Base-by-base conservation (phyloP, 2,888 invertebrate genomes). In the Lasioglossum pauxillum region DNA sequence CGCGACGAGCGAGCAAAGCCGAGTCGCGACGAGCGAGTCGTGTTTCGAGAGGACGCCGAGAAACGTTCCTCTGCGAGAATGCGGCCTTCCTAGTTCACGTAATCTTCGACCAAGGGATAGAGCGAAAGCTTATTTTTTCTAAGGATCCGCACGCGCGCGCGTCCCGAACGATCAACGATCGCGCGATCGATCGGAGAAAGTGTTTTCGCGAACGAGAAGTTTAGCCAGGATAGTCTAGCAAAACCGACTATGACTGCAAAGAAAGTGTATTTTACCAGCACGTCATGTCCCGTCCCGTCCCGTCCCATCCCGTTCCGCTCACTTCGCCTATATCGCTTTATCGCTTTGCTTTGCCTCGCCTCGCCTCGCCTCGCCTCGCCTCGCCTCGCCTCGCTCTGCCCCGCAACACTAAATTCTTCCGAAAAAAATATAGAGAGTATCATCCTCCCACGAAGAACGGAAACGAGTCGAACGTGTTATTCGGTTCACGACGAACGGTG, bases 61-160 rank as follows among this genome's bases (percentile, higher is more conserved):
- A 35, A 10, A 7, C 31, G 31, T 64, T 64, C 31, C 31, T 64
- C 67, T 16, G 64, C 64, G 64, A 16, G 16, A 27, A 31, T 31
- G 31, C 64, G 64, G 64, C 31, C 46, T 67, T 69, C 71, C 64
- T 75, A 57, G 44, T 76, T 71, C 27, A 27, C 53, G 69, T 71
- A 72, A 64, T 71, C n/a, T 73, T 82, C 79, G 41, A n/a, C 14
- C 53, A 78, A 57, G 31, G 53, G 72, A 49, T 41, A 69, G n/a
- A 23, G 69, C 53, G 71, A 85, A 78, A 82, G 27, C 74, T 82
- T 74, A 77, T 84, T 88, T 80, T 77, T 79, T 81, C 12, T 67
- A 78, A 76, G 27, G 44, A 60, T 27, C 71, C 23, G 53, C 57
- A 12, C 16, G 27, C 23, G 12, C 31, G 23, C 57, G 60, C 27